Conservation (phyloP, 1,140 invertebrate genomes). For the Platorchestia sp. region DNA sequence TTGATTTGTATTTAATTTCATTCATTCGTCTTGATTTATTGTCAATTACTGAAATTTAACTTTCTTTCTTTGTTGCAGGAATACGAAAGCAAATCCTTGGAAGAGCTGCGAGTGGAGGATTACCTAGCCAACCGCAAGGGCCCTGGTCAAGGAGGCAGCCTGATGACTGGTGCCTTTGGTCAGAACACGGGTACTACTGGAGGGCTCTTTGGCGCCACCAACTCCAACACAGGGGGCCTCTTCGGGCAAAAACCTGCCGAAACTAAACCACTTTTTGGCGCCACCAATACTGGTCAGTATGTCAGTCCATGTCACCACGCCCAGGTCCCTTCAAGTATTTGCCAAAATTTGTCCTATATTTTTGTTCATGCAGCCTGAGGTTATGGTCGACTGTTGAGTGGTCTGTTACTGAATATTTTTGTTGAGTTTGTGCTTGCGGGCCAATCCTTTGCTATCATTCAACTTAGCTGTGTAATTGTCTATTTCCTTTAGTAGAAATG, state of each 20-base stretch:
- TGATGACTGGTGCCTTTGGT: constrained; percentile 60
- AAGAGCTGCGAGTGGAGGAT: constrained; percentile 94
- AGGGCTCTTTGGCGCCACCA: constrained; percentile 65
- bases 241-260: constrained; percentile 68
- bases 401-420: too few species aligned
- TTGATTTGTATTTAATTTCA: background rate
- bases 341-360: too few species aligned
- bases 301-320: background rate
- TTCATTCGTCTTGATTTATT: too few species aligned
- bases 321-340: background rate
- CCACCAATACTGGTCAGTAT: constrained; percentile 62
- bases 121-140: constrained; percentile 92
- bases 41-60: background rate
- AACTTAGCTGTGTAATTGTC: too few species aligned
- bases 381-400: too few species aligned
- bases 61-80: constrained; percentile 77
- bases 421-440: too few species aligned
- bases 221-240: constrained; percentile 67
- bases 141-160: constrained; percentile 59
- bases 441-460: too few species aligned
- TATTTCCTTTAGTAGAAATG: too few species aligned
- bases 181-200: constrained; percentile 60
- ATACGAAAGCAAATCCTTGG: constrained; percentile 93
- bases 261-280: constrained; percentile 71
- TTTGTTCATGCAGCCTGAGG: too few species aligned